Base-by-base conservation (phyloP, 2,113 vertebrate genomes). In the Thermophis baileyi region DNA sequence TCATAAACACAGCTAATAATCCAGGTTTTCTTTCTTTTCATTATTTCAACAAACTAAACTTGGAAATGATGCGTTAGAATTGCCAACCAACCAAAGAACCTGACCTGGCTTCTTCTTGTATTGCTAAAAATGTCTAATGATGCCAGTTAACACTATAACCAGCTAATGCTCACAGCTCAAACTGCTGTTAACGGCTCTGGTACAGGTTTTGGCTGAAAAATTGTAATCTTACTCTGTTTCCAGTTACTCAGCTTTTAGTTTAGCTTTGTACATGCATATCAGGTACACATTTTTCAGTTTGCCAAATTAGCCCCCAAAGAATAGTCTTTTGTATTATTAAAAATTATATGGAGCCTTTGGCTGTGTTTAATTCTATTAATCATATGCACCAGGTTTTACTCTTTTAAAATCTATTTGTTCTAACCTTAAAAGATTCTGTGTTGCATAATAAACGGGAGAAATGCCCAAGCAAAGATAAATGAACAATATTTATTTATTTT, bases 1-100 rank as follows among this genome's bases (percentile, higher is more conserved):
- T 96, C 95, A 97, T 93, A 95, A 96, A 95, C 94, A 95, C 89
- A 95, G 35, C 40, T 91, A 88, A 91, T 87, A 54, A 8, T 95
- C 94, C 91, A 94, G 81, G 92, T 95, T 88, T 49, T 6, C 87
- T 94, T 94, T 30, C 12, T 53, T 55, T 55, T 55, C 53, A 53
- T 55, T 44, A 44, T 88, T 88, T 88, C 46, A 81, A 81, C 18
- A 10, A 81, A 22, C 35, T 81, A 81, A 44, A 81, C 35, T 44
- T 44, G 74, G 18, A 40, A 81, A 81, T 81, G 74, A 44, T 44
- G 35, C 14, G 2, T 93, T 74, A 51, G 30, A 22, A 30, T 24
- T 90, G 22, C 0, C 40, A 95, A 35, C 49, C 91, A 85, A 94
- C 91, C 93, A 90, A 30, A 35, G 24, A 90, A 35, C 40, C 6